Base-by-base conservation (phyloP, 37 sponge, comb jelly and placozoan species). In the Cliona cf. orientalis region DNA sequence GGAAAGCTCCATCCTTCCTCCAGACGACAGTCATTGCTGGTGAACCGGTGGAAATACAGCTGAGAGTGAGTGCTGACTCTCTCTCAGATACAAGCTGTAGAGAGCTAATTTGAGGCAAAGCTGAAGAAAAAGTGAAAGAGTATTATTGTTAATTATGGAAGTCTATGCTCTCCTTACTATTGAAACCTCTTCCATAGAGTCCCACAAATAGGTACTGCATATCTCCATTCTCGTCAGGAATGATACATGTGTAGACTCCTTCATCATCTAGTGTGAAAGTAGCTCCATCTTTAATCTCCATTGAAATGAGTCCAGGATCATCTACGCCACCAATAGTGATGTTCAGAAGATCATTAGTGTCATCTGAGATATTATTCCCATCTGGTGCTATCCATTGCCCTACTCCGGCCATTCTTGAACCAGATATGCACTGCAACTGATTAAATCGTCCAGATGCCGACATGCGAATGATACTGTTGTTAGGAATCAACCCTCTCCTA, bases 11-110 rank as follows among this genome's bases (percentile, higher is more conserved):
- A 53, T 72, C 73, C 35, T 49, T 49, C 3, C 36, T 72, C 73
- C 73, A 72, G 23, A 5, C 12, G 29, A 72, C 73, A 72, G 73
- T 46, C 9, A 56, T 53, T 23, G 73, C 73, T 55, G 73, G 73
- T 19, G 73, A 72, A 28, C 46, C 73, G 0, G 3, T 72, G 32
- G 73, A 72, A 3, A 36, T 53, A 28, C 73, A 72, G 56, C 53
- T 72, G 56, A 72, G 73, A 4, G 73, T 67, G 39, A 67, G 33
- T 32, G 9, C 68, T 32, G 68, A 67, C 25, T n/a, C n/a, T n/a
- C n/a, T n/a, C n/a, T n/a, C n/a, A n/a, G n/a, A n/a, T n/a, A n/a
- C n/a, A n/a, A n/a, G n/a, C n/a, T n/a, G n/a, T n/a, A n/a, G n/a
- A n/a, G n/a, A n/a, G n/a, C n/a, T n/a, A n/a, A n/a, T n/a, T n/a